phyloP scores from a whole-genome alignment of 2,113 vertebrate species.

The Reinhardtius hippoglossoides region DNA sequence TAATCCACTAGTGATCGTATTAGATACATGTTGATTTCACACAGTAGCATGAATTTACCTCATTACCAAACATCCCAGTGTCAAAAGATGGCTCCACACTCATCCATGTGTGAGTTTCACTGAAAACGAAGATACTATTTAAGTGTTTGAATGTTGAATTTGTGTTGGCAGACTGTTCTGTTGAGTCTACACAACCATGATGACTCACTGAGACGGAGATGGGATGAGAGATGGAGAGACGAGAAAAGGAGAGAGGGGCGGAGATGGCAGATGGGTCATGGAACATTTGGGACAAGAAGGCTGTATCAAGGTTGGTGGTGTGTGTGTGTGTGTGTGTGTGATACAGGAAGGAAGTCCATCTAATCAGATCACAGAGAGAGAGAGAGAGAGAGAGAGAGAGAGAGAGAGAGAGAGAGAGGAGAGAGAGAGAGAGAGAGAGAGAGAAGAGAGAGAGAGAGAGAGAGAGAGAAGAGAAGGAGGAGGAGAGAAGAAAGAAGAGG shows the following conservation, averaged over 20 bases:
- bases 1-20: no score
- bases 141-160: slow-evolving; percentile 17
- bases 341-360: slow-evolving; percentile 77
- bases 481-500: no score
- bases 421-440: slow-evolving; percentile 50
- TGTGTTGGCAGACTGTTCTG: slow-evolving; percentile 11
- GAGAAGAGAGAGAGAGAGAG: slow-evolving; percentile 57
- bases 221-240: slow-evolving; percentile 18
- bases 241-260: slow-evolving; percentile 34
- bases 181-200: slow-evolving; percentile 26
- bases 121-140: neutral
- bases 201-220: slow-evolving; percentile 31
- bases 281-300: slow-evolving; percentile 53
- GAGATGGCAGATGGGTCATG: slow-evolving; percentile 52
- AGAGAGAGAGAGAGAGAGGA: slow-evolving; percentile 37
- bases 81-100: neutral
- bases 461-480: slow-evolving; percentile 44
- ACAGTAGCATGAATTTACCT: neutral
- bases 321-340: slow-evolving; percentile 28
- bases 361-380: slow-evolving; percentile 81
- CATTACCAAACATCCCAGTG: neutral
- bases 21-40: no score
- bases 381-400: slow-evolving; percentile 29
- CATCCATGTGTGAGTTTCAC: neutral
- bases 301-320: slow-evolving; percentile 62